Base-by-base conservation (phyloP, 2,888 invertebrate genomes). In the Sympetrum striolatum region DNA sequence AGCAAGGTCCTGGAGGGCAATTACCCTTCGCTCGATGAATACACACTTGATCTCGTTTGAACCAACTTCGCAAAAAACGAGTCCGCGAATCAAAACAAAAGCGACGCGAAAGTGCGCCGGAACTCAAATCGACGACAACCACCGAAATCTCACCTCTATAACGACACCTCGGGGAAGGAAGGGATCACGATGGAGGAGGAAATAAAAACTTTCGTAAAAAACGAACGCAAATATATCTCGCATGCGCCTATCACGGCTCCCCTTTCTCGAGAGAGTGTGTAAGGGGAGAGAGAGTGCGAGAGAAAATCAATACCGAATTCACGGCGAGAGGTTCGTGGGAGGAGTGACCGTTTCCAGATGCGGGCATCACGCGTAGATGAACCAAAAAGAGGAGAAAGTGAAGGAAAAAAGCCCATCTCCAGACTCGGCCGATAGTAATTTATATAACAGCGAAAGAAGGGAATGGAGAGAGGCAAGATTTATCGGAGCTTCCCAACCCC, bases 281-380 rank as follows among this genome's bases (percentile, higher is more conserved):
- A 6, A 6, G 39, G 39, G 6, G 39, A 48, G 73, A 25, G 73
- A 73, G 73, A 73, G 73, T 25, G 73, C n/a, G 86, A 60, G 64
- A 64, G 60, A 86, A 86, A 86, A 86, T 86, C 86, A 86, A 86
- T 86, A 86, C 86, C 64, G 60, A 37, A 60, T 35, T n/a, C 53
- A 37, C 37, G 80, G 80, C 37, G 80, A 80, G 60, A 12, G 73
- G 60, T 35, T 6, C 1, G 35, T 53, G 82, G 58, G 60, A 58
- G 48, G n/a, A 48, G 25, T 10, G 86, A 73, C 73, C 73, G 73
- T 73, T 73, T 73, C 73, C 73, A 86, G 64, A 60, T 37, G 37
- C 60, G 60, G 60, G 48, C 86, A 80, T 37, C 80, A n/a, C 80
- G 80, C 39, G 37, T 80, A 39, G 22, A 39, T 80, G 22, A 80